Conservation (phyloP, 1,140 invertebrate genomes). For the Drusus annulatus region DNA sequence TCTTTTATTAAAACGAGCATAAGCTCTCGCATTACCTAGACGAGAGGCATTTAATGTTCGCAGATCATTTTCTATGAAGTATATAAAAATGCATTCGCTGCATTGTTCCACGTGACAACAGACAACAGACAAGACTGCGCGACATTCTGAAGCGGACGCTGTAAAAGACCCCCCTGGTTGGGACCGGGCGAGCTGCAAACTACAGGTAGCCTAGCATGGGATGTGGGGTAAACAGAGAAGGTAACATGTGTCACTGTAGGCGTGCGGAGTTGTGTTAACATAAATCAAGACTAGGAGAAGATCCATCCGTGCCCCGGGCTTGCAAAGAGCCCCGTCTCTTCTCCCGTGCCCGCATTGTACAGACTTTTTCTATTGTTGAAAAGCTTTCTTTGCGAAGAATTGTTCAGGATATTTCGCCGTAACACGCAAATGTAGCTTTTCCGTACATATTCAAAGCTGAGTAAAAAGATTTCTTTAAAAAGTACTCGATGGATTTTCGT, state of each 20-base stretch:
- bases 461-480: too few relatives aligned
- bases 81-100: too few relatives aligned
- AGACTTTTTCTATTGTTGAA: conserved; percentile 17
- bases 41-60: too few relatives aligned
- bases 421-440: conserved; percentile 27
- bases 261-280: conserved; percentile 44
- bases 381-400: conserved; percentile 23
- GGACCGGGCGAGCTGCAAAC: not conserved
- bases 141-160: not conserved
- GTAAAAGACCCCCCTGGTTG: not conserved
- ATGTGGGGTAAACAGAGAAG: conserved; percentile 14
- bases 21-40: too few relatives aligned
- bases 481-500: not conserved
- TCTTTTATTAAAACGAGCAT: too few relatives aligned
- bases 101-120: too few relatives aligned
- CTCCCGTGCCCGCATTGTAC: conserved; percentile 3
- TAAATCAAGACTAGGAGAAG: conserved; percentile 41
- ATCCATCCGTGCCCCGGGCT: not conserved
- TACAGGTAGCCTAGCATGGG: not conserved
- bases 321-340: conserved; percentile 2
- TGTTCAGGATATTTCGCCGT: conserved; percentile 21
- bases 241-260: conserved; percentile 22
- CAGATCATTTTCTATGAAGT: too few relatives aligned
- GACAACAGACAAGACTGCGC: too few relatives aligned
- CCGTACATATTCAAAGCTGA: not conserved